Conservation (phyloP, 2,113 vertebrate species). For the Gopherus flavomarginatus region DNA sequence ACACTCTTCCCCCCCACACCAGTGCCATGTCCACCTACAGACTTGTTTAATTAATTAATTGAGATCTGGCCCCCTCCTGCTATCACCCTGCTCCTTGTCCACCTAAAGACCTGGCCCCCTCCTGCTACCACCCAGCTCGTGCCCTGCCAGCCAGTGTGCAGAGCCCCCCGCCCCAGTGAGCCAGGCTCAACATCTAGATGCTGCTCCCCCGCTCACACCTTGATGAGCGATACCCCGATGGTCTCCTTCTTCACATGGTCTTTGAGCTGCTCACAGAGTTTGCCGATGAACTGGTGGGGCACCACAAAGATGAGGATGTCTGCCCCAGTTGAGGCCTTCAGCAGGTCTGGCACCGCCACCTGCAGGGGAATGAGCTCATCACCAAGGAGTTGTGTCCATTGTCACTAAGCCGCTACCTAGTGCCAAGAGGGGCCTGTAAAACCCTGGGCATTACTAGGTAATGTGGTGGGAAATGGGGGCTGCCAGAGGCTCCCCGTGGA, state of each 20-base stretch:
- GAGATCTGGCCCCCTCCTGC: too few species aligned
- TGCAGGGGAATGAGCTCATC: constrained; percentile 11
- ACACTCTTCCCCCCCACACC: neutral
- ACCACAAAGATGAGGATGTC: constrained; percentile 95
- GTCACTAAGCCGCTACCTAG: rapidly evolving
- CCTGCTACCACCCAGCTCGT: neutral
- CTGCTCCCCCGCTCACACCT: constrained; percentile 81
- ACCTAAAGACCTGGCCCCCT: too few species aligned
- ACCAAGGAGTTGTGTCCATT: rapidly evolving
- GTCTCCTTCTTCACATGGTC: constrained; percentile 88
- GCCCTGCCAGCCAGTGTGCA: neutral
- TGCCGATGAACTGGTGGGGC: constrained; percentile 93
- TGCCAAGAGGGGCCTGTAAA: rapidly evolving
- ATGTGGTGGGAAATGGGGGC: neutral
- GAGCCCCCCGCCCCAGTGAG: neutral
- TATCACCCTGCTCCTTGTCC: too few species aligned
- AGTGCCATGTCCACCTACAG: neutral
- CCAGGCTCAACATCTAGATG: neutral
- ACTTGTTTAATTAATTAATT: too few species aligned
- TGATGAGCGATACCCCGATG: constrained; percentile 95
- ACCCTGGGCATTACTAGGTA: neutral
- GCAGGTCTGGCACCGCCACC: constrained; percentile 92
- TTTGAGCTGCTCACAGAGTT: constrained; percentile 93
- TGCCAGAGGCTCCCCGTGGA: neutral
- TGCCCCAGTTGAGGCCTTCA: constrained; percentile 86